Conservation (phyloP, 2,797 vertebrate species). For the Falco columbarius region DNA sequence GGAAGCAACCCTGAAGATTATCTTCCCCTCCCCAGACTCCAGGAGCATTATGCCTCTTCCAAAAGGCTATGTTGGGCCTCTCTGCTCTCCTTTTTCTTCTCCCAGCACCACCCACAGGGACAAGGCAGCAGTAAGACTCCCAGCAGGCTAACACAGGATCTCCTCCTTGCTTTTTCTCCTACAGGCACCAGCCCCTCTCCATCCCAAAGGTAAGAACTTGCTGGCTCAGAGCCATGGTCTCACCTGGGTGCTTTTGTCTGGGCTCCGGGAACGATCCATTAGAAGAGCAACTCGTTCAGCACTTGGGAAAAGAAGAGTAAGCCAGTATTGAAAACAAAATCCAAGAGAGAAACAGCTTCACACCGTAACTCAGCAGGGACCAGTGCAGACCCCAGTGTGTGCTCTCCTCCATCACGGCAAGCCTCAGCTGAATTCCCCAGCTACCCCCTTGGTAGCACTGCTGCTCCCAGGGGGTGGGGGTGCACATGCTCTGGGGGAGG, state of each 20-base stretch:
- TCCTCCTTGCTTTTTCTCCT: background rate
- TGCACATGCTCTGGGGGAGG: fast-evolving
- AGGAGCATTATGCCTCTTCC: background rate
- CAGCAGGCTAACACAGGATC: background rate
- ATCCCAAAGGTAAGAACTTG: background rate
- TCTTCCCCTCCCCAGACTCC: background rate
- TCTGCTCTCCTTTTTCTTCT: background rate
- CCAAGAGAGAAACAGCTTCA: background rate
- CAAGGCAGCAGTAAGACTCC: background rate
- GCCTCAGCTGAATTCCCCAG: background rate
- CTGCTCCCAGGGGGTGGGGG: background rate
- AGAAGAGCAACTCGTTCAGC: slow-evolving; percentile 64
- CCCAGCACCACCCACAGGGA: background rate
- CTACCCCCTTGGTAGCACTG: background rate
- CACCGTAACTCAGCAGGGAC: background rate
- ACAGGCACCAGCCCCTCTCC: background rate
- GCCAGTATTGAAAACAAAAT: background rate
- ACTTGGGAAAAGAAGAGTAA: slow-evolving; percentile 26
- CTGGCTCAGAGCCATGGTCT: background rate
- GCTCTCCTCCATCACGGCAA: background rate
- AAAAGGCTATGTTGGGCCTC: background rate
- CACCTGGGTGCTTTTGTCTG: slow-evolving; percentile 58
- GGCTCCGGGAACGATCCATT: slow-evolving; percentile 69
- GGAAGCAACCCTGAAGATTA: too few species aligned
- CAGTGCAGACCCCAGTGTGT: background rate